phyloP scores from a whole-genome alignment of 1,140 invertebrate species.

The Psilanteris sp. region DNA sequence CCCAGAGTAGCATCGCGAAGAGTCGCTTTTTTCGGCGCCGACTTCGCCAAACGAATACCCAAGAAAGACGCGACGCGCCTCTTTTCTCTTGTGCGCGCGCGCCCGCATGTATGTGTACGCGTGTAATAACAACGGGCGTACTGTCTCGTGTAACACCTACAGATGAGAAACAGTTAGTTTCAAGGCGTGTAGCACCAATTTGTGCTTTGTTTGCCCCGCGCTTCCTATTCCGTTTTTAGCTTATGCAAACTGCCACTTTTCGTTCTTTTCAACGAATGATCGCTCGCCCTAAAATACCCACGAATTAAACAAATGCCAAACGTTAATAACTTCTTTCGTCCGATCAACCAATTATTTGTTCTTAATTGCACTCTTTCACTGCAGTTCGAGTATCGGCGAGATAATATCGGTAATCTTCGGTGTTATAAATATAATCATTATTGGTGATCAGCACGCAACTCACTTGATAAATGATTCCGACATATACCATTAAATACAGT shows the following conservation, averaged over 20 bases:
- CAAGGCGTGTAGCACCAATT: conserved; percentile 34
- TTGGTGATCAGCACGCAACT: too few relatives aligned
- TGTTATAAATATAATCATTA: too few relatives aligned
- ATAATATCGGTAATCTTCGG: too few relatives aligned
- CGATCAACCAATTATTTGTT: too few relatives aligned
- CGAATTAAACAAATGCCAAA: too few relatives aligned
- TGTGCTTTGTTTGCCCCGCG: conserved; percentile 34
- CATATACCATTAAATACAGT: too few relatives aligned
- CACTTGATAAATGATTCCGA: too few relatives aligned
- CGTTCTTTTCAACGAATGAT: too few relatives aligned
- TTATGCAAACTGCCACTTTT: not conserved
- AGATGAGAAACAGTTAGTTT: conserved; percentile 33
- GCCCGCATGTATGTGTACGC: not conserved
- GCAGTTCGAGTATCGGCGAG: too few relatives aligned
- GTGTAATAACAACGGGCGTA: conserved; percentile 1
- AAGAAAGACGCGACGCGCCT: conserved; percentile 9
- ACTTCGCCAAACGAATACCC: conserved; percentile 26
- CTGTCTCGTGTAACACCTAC: conserved; percentile 44
- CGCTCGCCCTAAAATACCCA: too few relatives aligned
- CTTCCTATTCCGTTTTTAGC: conserved; percentile 22
- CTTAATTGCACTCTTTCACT: too few relatives aligned
- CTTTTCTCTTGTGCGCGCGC: not conserved
- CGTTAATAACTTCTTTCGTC: too few relatives aligned
- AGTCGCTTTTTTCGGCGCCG: conserved; percentile 27
- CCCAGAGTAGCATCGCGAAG: conserved; percentile 19